Conservation (phyloP, 2,113 vertebrate species). For the Nothobranchius kuhntae region DNA sequence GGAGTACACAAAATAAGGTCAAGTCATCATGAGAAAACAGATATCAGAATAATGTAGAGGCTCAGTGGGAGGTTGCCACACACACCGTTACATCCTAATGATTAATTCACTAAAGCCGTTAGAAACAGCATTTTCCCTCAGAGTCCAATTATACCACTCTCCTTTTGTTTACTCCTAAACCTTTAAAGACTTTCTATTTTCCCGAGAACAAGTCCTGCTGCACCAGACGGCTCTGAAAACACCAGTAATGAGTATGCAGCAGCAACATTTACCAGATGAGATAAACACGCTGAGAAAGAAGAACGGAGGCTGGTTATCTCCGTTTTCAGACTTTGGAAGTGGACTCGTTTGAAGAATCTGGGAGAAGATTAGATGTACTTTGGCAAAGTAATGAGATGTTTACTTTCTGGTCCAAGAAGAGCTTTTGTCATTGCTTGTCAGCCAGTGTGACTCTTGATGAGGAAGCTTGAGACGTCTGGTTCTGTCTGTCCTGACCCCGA, state of each 20-base stretch:
- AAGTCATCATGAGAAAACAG: background rate
- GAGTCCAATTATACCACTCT: constrained; percentile 57
- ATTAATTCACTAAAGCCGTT: constrained; percentile 20
- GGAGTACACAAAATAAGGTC: background rate
- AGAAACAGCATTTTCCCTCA: constrained; percentile 27
- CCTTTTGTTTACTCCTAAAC: constrained; percentile 50
- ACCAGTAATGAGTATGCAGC: constrained; percentile 37
- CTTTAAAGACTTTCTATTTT: constrained; percentile 22
- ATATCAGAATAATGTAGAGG: constrained; percentile 2
- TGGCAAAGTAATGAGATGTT: constrained; percentile 8
- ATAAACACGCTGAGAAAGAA: constrained; percentile 4
- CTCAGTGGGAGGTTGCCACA: constrained; percentile 13
- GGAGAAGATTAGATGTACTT: constrained; percentile 14
- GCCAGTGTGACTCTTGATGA: constrained; percentile 40
- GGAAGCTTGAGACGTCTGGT: constrained; percentile 49
- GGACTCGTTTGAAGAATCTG: constrained; percentile 6
- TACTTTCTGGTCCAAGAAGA: background rate
- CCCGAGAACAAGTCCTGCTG: constrained; percentile 9
- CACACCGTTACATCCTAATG: constrained; percentile 32
- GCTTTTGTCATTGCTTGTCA: constrained; percentile 6
- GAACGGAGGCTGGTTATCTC: background rate
- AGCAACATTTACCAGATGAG: constrained; percentile 37
- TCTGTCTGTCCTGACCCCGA: background rate
- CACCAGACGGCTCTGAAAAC: constrained; percentile 17
- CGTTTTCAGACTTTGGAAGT: constrained; percentile 13